Conservation (phyloP, 2,113 vertebrate species). For the Brachyistius frenatus region DNA sequence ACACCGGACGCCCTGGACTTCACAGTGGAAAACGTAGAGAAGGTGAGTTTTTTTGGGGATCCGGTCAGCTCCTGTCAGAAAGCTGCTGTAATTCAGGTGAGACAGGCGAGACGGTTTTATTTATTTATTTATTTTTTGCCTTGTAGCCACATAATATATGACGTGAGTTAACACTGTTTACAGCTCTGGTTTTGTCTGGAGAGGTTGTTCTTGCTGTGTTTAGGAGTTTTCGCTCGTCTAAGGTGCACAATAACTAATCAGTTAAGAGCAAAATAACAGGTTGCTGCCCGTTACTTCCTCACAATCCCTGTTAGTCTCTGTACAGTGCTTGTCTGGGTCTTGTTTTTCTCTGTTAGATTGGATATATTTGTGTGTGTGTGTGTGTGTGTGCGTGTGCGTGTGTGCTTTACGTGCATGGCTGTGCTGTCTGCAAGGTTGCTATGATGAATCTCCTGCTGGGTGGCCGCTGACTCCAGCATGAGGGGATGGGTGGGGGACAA, state of each 20-base stretch:
- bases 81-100: no score
- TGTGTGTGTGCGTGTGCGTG: background rate
- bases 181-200: background rate
- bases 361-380: slow-evolving; percentile 5
- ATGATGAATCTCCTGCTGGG: slow-evolving; percentile 70
- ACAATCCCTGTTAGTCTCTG: background rate
- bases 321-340: slow-evolving; percentile 10
- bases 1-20: slow-evolving; percentile 89
- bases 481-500: slow-evolving; percentile 62
- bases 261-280: slow-evolving; percentile 13
- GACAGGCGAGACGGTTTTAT: no score
- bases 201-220: background rate
- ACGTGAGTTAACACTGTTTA: background rate
- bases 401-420: background rate
- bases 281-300: background rate
- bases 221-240: background rate
- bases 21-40: slow-evolving; percentile 97
- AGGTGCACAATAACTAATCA: background rate
- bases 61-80: no score
- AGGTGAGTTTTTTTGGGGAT: slow-evolving; percentile 82
- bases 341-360: slow-evolving; percentile 34
- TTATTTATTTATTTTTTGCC: background rate
- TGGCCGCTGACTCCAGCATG: slow-evolving; percentile 56
- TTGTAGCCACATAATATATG: background rate
- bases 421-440: slow-evolving; percentile 60